Base-by-base conservation (phyloP, 2,888 invertebrate species). In the Mythimna ferrago region DNA sequence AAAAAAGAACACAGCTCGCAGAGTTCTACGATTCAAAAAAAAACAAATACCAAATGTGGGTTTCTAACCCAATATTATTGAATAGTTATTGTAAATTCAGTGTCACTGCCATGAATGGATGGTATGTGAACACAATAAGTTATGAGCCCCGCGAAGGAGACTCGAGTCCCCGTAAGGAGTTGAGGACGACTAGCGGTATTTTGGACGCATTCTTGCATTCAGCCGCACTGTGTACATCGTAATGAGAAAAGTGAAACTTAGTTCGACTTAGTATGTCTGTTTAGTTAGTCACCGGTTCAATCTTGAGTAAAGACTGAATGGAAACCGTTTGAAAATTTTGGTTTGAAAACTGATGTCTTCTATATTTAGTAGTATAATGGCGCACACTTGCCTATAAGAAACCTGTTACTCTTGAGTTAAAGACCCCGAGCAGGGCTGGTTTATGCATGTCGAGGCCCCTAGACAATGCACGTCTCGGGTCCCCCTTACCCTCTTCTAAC, bases 121-220 rank as follows among this genome's bases (percentile, higher is more conserved):
- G 6, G 77, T 70, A 72, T 81, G 87, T 82, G 87, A 21, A 61
- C 84, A 77, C 76, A 80, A 86, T 87, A 85, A 62, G 16, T 68
- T 80, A 87, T 86, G 85, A 86, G 79, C 62, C 67, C 77, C 66
- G 71, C 71, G 65, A 83, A 85, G 80, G 83, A 83, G 76, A 73
- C 63, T 77, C 69, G 51, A 69, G 77, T 61, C 76, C 85, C 87
- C 87, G 74, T 71, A 86, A 85, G 87, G 89, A 86, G 87, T 79
- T 70, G 86, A 85, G 87, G 89, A 86, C 89, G 76, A 74, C 38
- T 93, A 92, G 90, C 92, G 92, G 92, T 92, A 89, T 83, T 86
- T 87, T 84, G 89, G 83, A 86, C 90, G 90, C 91, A 92, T 92
- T 92, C 91, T 82, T 83, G 48, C 44, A 71, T 62, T 66, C 53